Percentiles rank a stretch among this genome's conserved stretches.
Evolutionary conservation across 1,140 invertebrate genomes (phyloP).

Genomic region (Oryzaephilus surinamensis): DNA sequence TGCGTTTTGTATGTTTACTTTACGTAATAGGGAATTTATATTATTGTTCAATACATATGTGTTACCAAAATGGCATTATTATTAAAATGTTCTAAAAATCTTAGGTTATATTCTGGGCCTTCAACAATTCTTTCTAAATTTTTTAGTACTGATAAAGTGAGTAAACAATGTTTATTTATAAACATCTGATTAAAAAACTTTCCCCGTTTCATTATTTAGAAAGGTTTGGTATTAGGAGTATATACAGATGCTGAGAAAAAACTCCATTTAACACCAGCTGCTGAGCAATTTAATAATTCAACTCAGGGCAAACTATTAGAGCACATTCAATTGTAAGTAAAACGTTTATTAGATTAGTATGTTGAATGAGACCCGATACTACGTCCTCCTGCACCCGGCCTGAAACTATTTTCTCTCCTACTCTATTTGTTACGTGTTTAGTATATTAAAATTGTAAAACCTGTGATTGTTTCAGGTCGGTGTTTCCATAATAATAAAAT

Average conservation of each 20-base stretch:
- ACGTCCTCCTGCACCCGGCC: too few relatives aligned
- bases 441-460: background rate
- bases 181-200: background rate
- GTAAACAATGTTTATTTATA: constrained; percentile 9
- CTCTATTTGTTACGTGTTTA: background rate
- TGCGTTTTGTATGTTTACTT: background rate
- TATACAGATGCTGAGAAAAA: constrained; percentile 40
- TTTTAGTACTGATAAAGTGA: constrained; percentile 7
- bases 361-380: too few relatives aligned
- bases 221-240: constrained; percentile 46
- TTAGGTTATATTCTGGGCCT: constrained; percentile 22
- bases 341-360: too few relatives aligned
- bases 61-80: constrained; percentile 19
- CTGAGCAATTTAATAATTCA: constrained; percentile 40
- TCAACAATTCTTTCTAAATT: constrained; percentile 12
- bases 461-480: constrained; percentile 32
- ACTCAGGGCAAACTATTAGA: constrained; percentile 40
- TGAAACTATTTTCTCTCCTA: constrained; percentile 13
- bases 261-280: constrained; percentile 40
- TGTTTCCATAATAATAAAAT: constrained; percentile 15
- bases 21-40: background rate
- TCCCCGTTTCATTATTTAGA: constrained; percentile 31
- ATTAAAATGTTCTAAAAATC: constrained; percentile 11
- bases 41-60: constrained; percentile 4
- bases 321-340: constrained; percentile 45